Conservation (phyloP, 2,113 vertebrate genomes). For the Gila orcuttii region DNA sequence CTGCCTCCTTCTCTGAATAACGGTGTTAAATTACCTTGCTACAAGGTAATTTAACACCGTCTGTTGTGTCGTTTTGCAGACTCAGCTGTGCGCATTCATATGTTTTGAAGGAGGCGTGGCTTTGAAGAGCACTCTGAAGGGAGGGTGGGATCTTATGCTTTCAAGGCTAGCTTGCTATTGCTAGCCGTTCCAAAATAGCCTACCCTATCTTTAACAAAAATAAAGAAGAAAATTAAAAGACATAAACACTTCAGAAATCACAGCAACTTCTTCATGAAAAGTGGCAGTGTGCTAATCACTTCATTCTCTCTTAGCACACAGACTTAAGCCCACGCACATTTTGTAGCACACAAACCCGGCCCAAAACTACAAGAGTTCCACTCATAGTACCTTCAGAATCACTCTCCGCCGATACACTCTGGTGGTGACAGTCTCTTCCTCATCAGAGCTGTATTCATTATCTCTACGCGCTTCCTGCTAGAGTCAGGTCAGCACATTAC, state of each 20-base stretch:
- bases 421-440: constrained; percentile 90
- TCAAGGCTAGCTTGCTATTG: too few species aligned
- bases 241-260: constrained; percentile 15
- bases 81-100: too few species aligned
- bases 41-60: too few species aligned
- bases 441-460: constrained; percentile 83
- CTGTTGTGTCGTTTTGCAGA: too few species aligned
- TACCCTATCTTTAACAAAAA: not conserved
- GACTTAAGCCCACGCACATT: constrained; percentile 9
- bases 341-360: constrained; percentile 24
- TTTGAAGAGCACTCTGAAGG: too few species aligned
- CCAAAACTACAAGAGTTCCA: constrained; percentile 20
- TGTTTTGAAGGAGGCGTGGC: too few species aligned
- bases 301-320: constrained; percentile 35
- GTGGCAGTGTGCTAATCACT: constrained; percentile 15
- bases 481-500: constrained; percentile 78
- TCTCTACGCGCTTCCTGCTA: constrained; percentile 82
- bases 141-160: too few species aligned
- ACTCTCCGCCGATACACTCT: constrained; percentile 89
- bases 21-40: too few species aligned
- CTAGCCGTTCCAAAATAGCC: too few species aligned
- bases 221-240: not conserved
- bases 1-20: too few species aligned
- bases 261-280: constrained; percentile 20
- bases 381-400: constrained; percentile 89